phyloP scores from a whole-genome alignment of 2,888 invertebrate species.

The Beris morrisii region DNA sequence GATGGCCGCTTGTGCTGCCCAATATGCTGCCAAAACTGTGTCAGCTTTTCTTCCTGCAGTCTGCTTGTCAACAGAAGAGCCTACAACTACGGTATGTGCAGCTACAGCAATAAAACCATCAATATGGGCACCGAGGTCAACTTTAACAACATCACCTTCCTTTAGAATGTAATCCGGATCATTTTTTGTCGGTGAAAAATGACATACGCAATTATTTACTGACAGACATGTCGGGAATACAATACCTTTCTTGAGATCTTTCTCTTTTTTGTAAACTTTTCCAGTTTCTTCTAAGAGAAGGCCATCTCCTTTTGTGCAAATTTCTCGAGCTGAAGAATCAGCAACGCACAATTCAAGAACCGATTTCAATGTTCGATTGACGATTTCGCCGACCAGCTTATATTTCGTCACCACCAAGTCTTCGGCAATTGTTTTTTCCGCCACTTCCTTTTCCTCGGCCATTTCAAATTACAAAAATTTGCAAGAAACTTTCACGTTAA shows the following conservation, averaged over 20 bases:
- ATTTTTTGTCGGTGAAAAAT: constrained; percentile 94
- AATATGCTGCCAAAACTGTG: constrained; percentile 91
- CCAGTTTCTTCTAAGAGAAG: constrained; percentile 86
- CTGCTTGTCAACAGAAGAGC: constrained; percentile 71
- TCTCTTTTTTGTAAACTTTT: constrained; percentile 96
- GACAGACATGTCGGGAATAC: constrained; percentile 99
- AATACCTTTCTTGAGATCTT: constrained; percentile 96
- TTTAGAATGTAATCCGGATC: constrained; percentile 86
- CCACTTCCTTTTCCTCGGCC: constrained; percentile 89
- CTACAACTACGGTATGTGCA: constrained; percentile 92
- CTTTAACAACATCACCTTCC: constrained; percentile 94
- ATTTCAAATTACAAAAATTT: constrained; percentile 55
- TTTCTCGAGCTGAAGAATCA: constrained; percentile 85
- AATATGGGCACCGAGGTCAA: constrained; percentile 97
- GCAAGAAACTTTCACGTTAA: constrained; percentile 10
- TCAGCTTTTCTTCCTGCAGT: constrained; percentile 90
- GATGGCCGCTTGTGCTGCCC: constrained; percentile 93
- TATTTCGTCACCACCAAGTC: constrained; percentile 99
- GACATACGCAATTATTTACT: constrained; percentile 98
- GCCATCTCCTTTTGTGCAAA: constrained; percentile 91
- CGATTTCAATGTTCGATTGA: constrained; percentile 89
- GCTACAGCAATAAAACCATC: constrained; percentile 99
- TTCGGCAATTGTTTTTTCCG: constrained; percentile 92
- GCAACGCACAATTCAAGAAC: constrained; percentile 83
- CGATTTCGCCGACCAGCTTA: constrained; percentile 98